phyloP scores from a whole-genome alignment of 2,113 vertebrate genomes.

The Nycticryphes semicollaris region DNA sequence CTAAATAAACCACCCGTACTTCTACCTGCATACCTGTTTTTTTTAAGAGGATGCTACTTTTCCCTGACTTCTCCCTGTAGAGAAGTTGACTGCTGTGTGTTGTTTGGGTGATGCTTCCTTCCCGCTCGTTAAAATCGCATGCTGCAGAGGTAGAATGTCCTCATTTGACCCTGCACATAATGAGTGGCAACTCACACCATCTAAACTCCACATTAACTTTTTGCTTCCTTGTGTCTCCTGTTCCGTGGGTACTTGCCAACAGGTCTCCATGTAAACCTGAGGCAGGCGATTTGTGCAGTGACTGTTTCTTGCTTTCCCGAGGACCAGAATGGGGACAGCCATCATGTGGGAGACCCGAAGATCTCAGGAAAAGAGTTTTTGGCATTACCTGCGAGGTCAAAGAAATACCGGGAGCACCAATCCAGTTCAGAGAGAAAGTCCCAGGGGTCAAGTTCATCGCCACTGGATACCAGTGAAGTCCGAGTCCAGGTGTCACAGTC shows the following conservation, averaged over 20 bases:
- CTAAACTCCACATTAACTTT: accelerated
- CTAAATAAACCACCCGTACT: neutral
- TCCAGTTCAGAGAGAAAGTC: conserved; percentile 73
- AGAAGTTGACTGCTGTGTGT: neutral
- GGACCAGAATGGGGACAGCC: conserved; percentile 88
- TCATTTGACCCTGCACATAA: neutral
- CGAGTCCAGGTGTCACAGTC: conserved; percentile 80
- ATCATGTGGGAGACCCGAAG: conserved; percentile 77
- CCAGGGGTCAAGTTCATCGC: conserved; percentile 66
- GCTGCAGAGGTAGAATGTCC: neutral
- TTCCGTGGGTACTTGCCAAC: neutral
- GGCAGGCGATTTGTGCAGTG: neutral
- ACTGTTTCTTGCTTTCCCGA: conserved; percentile 13
- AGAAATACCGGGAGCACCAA: conserved; percentile 79
- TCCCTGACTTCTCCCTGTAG: neutral
- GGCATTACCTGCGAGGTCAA: conserved; percentile 75
- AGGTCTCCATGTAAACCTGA: neutral
- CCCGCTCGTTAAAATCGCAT: neutral
- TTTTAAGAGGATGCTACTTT: neutral
- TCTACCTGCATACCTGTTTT: neutral
- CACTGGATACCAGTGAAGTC: conserved; percentile 83
- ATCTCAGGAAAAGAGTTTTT: conserved; percentile 76
- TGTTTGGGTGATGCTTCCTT: neutral
- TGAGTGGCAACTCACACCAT: neutral
- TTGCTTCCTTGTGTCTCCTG: neutral